phyloP scores from a whole-genome alignment of 2,797 vertebrate species.

The Rhynchonycteris naso region DNA sequence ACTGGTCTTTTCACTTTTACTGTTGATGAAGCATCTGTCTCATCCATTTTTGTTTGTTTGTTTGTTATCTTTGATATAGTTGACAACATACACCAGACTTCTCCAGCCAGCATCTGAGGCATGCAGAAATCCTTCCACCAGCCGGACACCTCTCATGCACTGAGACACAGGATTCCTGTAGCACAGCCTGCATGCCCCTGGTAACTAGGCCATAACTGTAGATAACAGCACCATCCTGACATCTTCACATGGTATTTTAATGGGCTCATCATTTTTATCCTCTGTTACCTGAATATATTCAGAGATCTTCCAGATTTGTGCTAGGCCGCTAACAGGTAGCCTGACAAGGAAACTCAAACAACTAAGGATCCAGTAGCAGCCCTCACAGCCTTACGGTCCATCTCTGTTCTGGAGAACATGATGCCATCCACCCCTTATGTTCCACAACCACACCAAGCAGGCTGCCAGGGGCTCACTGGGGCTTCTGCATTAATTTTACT shows the following conservation, averaged over 20 bases:
- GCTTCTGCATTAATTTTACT: no score
- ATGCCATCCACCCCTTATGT: no score
- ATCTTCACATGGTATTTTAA: conserved; percentile 98
- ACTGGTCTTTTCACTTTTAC: conserved; percentile 98
- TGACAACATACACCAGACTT: conserved; percentile 97
- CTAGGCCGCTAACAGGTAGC: conserved; percentile 51
- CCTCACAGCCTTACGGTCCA: neutral
- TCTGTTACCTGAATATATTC: conserved; percentile 98
- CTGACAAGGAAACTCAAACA: neutral
- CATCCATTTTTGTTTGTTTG: conserved; percentile 99
- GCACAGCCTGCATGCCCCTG: conserved; percentile 95
- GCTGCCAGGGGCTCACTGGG: no score
- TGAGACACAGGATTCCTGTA: conserved; percentile 97
- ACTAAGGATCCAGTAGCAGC: neutral
- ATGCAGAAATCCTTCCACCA: conserved; percentile 97
- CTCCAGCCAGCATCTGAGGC: conserved; percentile 97
- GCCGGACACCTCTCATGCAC: conserved; percentile 97
- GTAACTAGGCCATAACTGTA: conserved; percentile 97
- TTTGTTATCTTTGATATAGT: conserved; percentile 99
- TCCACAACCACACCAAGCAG: no score
- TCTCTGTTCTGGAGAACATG: no score
- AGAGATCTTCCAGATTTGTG: conserved; percentile 89
- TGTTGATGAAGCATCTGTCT: conserved; percentile 97
- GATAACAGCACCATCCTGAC: conserved; percentile 98
- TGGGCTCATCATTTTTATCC: conserved; percentile 98